A percentile compares a stretch with the other conserved stretches of the same genome.
These are phyloP conservation scores for Bombus balteatus DNA, from an alignment of 1,140 invertebrate genomes.

Conservation along the genomic window DNA sequence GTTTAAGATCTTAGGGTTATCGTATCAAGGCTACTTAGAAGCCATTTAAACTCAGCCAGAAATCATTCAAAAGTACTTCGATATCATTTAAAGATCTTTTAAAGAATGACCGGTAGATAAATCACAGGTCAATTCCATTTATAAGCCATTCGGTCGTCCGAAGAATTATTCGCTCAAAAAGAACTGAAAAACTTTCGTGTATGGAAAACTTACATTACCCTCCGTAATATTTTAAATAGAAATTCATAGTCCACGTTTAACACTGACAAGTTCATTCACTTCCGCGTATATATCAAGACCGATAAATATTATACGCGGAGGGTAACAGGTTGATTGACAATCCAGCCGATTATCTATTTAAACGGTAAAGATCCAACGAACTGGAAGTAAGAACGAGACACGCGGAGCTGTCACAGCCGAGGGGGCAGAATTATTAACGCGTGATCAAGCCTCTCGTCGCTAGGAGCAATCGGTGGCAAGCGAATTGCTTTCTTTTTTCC, in stretches of 20 bases:
- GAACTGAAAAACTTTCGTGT: not conserved
- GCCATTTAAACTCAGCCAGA: too few relatives aligned
- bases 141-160: not conserved
- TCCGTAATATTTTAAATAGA: not conserved
- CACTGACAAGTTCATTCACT: not conserved
- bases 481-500: not conserved
- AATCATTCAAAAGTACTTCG: too few relatives aligned
- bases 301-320: not conserved
- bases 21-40: too few relatives aligned
- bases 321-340: not conserved
- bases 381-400: constrained; percentile 24
- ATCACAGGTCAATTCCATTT: not conserved
- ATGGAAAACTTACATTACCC: not conserved
- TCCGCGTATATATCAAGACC: not conserved
- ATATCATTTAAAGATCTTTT: too few relatives aligned
- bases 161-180: not conserved
- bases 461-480: not conserved
- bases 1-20: too few relatives aligned
- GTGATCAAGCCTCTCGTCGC: constrained; percentile 7
- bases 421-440: constrained; percentile 4
- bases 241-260: not conserved
- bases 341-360: constrained; percentile 3
- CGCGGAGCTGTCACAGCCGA: not conserved
- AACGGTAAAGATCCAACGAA: constrained; percentile 11
- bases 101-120: too few relatives aligned